These are phyloP conservation scores for Hemistola chrysoprasaria DNA, from an alignment of 2,888 invertebrate genomes.

Conservation along the genomic window DNA sequence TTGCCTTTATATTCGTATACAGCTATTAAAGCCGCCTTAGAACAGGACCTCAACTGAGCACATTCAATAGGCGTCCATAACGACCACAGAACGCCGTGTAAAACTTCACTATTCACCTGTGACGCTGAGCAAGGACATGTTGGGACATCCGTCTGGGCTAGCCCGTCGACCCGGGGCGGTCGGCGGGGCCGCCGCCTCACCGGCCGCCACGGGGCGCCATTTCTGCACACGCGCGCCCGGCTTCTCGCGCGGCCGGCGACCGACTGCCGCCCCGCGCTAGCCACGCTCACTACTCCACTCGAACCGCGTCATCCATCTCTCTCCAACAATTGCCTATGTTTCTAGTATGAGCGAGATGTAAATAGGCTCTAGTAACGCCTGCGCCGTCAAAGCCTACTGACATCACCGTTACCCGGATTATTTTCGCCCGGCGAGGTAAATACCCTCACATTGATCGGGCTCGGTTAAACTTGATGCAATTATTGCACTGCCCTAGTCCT, in stretches of 20 bases:
- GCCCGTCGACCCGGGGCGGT: slow-evolving; percentile 81
- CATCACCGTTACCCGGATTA: slow-evolving; percentile 80
- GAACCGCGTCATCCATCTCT: slow-evolving; percentile 8
- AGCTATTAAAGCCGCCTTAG: slow-evolving; percentile 14
- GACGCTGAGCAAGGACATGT: slow-evolving; percentile 82
- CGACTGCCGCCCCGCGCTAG: slow-evolving; percentile 41
- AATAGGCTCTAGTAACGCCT: slow-evolving; percentile 41
- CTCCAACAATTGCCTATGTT: slow-evolving; percentile 1
- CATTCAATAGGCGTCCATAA: slow-evolving; percentile 54
- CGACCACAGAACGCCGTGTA: slow-evolving; percentile 58
- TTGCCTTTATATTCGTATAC: slow-evolving; percentile 6
- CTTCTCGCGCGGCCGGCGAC: slow-evolving; percentile 74
- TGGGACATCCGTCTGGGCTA: slow-evolving; percentile 70
- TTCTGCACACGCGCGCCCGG: slow-evolving; percentile 70
- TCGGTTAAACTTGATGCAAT: slow-evolving; percentile 80
- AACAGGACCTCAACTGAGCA: slow-evolving; percentile 42
- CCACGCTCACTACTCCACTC: slow-evolving; percentile 24
- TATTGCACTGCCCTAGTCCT: slow-evolving; percentile 78
- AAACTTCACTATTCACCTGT: slow-evolving; percentile 64
- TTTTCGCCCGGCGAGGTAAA: slow-evolving; percentile 81
- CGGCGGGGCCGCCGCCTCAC: slow-evolving; percentile 81
- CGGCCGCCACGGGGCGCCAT: slow-evolving; percentile 81
- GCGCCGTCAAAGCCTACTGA: slow-evolving; percentile 54
- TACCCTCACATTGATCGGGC: slow-evolving; percentile 81
- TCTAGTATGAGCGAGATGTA: slow-evolving; percentile 9